phyloP scores from a whole-genome alignment of 2,888 invertebrate genomes.

The Drosophila silvestris region DNA sequence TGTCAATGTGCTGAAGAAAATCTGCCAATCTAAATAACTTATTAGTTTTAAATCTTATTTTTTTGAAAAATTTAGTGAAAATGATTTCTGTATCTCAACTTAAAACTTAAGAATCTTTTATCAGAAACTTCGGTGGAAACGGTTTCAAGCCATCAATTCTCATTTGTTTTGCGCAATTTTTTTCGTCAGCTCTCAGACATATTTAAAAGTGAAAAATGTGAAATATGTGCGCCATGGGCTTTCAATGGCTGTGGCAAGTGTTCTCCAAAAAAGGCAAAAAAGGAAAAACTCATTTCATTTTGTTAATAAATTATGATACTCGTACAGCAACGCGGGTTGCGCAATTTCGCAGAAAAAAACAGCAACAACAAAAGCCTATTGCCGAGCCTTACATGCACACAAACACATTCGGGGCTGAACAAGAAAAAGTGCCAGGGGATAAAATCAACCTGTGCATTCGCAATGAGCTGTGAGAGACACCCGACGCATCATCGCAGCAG shows the following conservation, averaged over 20 bases:
- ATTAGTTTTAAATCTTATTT: neutral
- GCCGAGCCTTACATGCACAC: slow-evolving; percentile 11
- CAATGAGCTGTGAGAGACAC: slow-evolving; percentile 74
- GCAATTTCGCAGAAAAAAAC: slow-evolving; percentile 58
- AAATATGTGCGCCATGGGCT: slow-evolving; percentile 70
- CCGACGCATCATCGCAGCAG: slow-evolving; percentile 49
- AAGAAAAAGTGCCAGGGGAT: slow-evolving; percentile 76
- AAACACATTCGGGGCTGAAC: slow-evolving; percentile 29
- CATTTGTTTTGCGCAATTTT: slow-evolving; percentile 23
- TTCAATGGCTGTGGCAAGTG: slow-evolving; percentile 51
- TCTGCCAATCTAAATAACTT: neutral
- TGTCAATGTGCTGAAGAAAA: neutral
- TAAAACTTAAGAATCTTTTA: neutral
- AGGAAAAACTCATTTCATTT: slow-evolving; percentile 70
- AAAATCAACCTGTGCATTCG: slow-evolving; percentile 81
- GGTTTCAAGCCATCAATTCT: slow-evolving; percentile 9
- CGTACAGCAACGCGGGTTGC: slow-evolving; percentile 61
- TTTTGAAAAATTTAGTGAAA: neutral
- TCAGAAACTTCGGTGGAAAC: neutral
- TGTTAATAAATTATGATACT: slow-evolving; percentile 82
- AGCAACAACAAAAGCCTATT: slow-evolving; percentile 53
- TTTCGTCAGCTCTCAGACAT: slow-evolving; percentile 27
- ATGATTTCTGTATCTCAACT: neutral
- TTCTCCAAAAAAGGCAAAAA: slow-evolving; percentile 13
- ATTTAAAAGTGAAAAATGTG: slow-evolving; percentile 71